Evolutionary conservation across 2,113 vertebrate species (phyloP), one percentile per base, ranked within the genome.

Genomic region (Crypturellus undulatus): DNA sequence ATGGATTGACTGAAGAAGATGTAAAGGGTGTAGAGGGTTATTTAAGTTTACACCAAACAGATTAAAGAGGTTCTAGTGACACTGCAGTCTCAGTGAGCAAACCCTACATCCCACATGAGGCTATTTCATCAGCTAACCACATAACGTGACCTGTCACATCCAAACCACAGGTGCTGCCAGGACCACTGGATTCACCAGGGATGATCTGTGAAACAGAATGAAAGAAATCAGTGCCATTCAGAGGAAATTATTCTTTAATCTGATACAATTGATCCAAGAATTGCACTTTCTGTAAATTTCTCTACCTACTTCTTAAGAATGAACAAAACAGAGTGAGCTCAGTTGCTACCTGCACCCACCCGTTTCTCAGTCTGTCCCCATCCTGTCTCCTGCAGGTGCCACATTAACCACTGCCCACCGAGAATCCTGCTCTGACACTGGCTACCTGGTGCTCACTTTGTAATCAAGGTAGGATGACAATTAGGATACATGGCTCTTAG

Each of bases 111-210:
- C 30, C 58, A 14, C 5, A 21, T 26, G 10, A n/a, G 3, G 8
- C 28, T 78, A 51, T 45, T 80, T 0, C 0, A 3, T 19, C 3
- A 3, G 22, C 6, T n/a, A 54, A 81, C 12, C 9, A 30, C 0
- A 0, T 38, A 25, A 12, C 47, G 24, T 22, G 52, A n/a, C 14
- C 21, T 71, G 52, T 8, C 34, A 9, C 4, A 51, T 38, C 24
- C 16, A 56, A 0, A 1, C 4, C 5, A 3, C 17, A 68, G 0
- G 13, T 49, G 8, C 26, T 91, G 28, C 8, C 22, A 51, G 11
- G 8, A 59, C 30, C 28, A 1, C 0, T 59, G 30, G 51, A 45
- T 65, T 91, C 19, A 56, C 34, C 7, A 10, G 43, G 9, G 6
- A 86, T 88, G 8, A 7, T 54, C 79, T 79, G 25, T 62, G 78